Evolutionary conservation across 2,888 invertebrate species (phyloP), one percentile per base, ranked within the genome.

Genomic region (Dicycla oo): DNA sequence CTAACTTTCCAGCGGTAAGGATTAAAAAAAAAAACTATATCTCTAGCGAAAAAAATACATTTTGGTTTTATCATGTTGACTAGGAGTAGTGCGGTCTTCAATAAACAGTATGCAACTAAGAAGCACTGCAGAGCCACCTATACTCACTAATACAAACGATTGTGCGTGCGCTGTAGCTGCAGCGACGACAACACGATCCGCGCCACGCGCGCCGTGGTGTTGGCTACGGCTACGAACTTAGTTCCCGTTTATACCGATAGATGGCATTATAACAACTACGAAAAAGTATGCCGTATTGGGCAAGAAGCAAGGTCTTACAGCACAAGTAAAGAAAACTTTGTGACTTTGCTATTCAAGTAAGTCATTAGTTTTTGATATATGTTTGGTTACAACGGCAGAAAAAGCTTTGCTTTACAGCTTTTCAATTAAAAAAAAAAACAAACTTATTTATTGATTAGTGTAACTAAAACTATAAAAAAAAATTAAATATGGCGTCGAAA

Each of bases 261-360:
- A 75, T 81, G 72, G 71, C 81, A 45, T 7, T 61, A 56, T 61
- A 38, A 51, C n/a, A 53, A 66, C 13, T 8, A 38, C 1, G 0
- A 45, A 45, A 45, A 18, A 18, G 18, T 18, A 34, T 34, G 34
- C 34, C n/a, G n/a, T n/a, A n/a, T n/a, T n/a, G n/a, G n/a, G n/a
- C n/a, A n/a, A n/a, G n/a, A n/a, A n/a, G n/a, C n/a, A n/a, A n/a
- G n/a, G n/a, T n/a, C n/a, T n/a, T n/a, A n/a, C n/a, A n/a, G n/a
- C n/a, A n/a, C n/a, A n/a, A n/a, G n/a, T n/a, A n/a, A n/a, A n/a
- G n/a, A n/a, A n/a, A n/a, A n/a, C n/a, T n/a, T n/a, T n/a, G n/a
- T n/a, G n/a, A n/a, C n/a, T n/a, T n/a, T n/a, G n/a, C n/a, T n/a
- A n/a, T n/a, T n/a, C n/a, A n/a, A n/a, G n/a, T n/a, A n/a, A n/a